These are phyloP conservation scores for Hydrotaea diabolus DNA, from an alignment of 2,888 invertebrate species.

Conservation along the genomic window DNA sequence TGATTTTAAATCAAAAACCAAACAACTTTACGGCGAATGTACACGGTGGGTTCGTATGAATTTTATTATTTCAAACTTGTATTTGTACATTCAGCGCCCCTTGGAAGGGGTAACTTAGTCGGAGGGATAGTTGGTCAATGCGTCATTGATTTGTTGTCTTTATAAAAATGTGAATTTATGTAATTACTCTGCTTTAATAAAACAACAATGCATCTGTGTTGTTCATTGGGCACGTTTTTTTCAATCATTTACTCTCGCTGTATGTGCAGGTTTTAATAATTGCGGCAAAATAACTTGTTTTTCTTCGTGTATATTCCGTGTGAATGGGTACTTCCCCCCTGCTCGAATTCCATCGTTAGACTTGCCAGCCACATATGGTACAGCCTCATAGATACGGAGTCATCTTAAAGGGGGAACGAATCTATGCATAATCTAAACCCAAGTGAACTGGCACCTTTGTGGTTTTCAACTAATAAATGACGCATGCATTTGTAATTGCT, in stretches of 20 bases:
- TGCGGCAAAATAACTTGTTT: constrained; percentile 24
- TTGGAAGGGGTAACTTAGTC: not conserved
- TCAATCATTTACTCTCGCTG: constrained; percentile 9
- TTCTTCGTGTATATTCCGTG: not conserved
- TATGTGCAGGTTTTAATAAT: constrained; percentile 11
- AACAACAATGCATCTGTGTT: not conserved
- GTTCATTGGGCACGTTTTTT: constrained; percentile 19
- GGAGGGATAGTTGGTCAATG: not conserved
- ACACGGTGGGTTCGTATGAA: not conserved
- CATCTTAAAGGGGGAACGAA: no score
- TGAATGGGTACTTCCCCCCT: constrained; percentile 9
- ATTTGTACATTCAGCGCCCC: not conserved
- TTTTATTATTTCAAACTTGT: constrained; percentile 21
- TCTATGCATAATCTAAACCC: no score
- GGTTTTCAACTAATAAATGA: not conserved
- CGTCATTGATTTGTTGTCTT: constrained; percentile 33
- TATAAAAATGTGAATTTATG: not conserved
- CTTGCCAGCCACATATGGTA: no score
- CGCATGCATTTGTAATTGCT: not conserved
- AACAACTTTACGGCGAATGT: not conserved
- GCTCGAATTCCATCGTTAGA: not conserved
- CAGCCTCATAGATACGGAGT: no score
- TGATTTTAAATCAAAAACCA: not conserved
- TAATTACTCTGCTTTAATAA: not conserved
- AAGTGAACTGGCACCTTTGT: no score